phyloP scores from a whole-genome alignment of 2,113 vertebrate genomes.

The Calcarius ornatus region DNA sequence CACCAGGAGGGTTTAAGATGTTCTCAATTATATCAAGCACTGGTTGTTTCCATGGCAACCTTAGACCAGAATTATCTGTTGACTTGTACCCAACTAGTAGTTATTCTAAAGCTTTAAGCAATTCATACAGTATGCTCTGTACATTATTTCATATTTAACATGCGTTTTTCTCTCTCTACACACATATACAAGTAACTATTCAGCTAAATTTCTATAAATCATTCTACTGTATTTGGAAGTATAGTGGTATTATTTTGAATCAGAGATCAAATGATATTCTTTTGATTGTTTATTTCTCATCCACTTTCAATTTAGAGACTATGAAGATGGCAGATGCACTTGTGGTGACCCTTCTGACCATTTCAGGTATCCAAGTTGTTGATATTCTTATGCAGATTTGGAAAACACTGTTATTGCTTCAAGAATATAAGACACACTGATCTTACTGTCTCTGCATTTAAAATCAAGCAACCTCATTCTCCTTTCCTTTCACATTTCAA shows the following conservation, averaged over 20 bases:
- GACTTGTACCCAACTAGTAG: conserved; percentile 75
- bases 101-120: conserved; percentile 72
- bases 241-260: conserved; percentile 23
- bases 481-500: neutral
- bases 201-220: conserved; percentile 22
- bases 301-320: conserved; percentile 29
- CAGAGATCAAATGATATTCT: conserved; percentile 23
- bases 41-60: conserved; percentile 85
- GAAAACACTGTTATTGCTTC: neutral
- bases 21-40: conserved; percentile 82
- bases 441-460: neutral
- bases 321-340: conserved; percentile 23
- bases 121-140: conserved; percentile 57
- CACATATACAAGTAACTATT: neutral
- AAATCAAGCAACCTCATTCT: neutral
- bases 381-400: conserved; percentile 35
- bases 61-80: conserved; percentile 81
- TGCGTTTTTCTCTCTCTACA: neutral
- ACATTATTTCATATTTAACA: conserved; percentile 21
- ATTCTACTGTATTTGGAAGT: neutral
- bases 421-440: neutral
- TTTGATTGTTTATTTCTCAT: conserved; percentile 15
- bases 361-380: conserved; percentile 30
- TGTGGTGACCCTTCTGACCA: conserved; percentile 38
- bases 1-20: conserved; percentile 80